These are phyloP conservation scores for Alca torda DNA, from an alignment of 2,797 vertebrate genomes.

Conservation along the genomic window DNA sequence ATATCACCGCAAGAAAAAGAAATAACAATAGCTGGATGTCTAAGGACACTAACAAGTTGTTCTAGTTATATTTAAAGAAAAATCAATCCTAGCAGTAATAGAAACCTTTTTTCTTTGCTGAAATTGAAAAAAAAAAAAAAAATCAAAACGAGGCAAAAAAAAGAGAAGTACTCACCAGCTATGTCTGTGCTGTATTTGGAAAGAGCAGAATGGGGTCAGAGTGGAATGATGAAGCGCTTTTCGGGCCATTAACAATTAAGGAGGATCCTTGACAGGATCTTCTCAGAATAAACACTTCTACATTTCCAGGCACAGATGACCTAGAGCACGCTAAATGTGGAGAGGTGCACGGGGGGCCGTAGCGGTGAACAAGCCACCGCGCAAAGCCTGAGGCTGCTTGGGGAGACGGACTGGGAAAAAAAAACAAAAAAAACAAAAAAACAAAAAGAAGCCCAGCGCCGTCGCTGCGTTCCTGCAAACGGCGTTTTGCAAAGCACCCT, in stretches of 20 bases:
- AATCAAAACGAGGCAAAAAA: not conserved
- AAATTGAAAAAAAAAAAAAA: not conserved
- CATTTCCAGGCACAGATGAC: not conserved
- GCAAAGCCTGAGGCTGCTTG: not conserved
- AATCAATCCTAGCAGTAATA: not conserved
- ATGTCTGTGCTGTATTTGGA: not conserved
- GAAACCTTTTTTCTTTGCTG: not conserved
- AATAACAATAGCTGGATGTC: not conserved
- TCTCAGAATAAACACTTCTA: not conserved
- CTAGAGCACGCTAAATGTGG: fast-evolving
- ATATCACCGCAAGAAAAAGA: not conserved
- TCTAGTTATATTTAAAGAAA: not conserved
- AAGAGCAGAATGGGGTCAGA: not conserved
- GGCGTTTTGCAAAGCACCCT: not conserved
- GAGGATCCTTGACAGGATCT: not conserved
- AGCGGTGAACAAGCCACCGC: fast-evolving
- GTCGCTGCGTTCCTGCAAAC: fast-evolving
- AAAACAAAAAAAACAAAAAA: no score
- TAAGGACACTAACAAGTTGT: not conserved
- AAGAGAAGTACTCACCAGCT: not conserved
- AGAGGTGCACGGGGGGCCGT: not conserved
- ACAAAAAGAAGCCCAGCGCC: fast-evolving
- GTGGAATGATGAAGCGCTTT: constrained; percentile 45
- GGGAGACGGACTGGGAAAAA: not conserved
- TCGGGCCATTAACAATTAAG: not conserved